Percentiles rank a stretch among this genome's conserved stretches.
Conservation (phyloP, 2,113 vertebrate genomes). For the Lynx canadensis region DNA sequence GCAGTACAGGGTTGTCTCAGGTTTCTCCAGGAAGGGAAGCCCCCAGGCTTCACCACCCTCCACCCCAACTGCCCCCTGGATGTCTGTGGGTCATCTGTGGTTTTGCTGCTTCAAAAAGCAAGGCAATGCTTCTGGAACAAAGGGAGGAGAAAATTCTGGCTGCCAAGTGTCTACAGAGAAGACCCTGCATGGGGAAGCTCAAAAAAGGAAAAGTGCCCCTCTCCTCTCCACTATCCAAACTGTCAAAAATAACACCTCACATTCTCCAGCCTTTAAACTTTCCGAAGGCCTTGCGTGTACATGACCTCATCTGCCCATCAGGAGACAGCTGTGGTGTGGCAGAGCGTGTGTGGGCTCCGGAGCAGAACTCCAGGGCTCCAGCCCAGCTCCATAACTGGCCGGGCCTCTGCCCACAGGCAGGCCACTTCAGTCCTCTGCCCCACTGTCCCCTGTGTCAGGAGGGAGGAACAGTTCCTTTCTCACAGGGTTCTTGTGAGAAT, state of each 20-base stretch:
- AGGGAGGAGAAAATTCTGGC: background rate
- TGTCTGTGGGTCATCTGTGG: background rate
- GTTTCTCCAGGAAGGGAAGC: background rate
- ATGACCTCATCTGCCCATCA: background rate
- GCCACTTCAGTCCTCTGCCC: background rate
- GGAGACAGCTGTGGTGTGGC: background rate
- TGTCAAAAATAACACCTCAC: background rate
- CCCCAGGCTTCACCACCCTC: too few species aligned
- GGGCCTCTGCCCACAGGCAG: background rate
- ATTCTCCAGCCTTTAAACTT: background rate
- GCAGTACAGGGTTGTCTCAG: background rate
- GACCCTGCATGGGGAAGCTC: background rate
- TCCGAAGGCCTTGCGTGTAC: background rate
- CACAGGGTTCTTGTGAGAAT: background rate
- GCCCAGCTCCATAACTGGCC: background rate
- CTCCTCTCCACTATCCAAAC: background rate
- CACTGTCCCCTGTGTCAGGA: background rate
- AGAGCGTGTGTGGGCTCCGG: rapidly evolving
- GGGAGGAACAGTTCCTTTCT: background rate
- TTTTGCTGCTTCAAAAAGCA: background rate
- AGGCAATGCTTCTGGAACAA: background rate
- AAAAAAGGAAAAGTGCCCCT: background rate
- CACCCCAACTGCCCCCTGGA: background rate
- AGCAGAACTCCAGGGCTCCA: background rate
- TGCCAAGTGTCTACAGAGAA: background rate